Percentiles rank a stretch among this genome's conserved stretches.
Evolutionary conservation across 2,113 vertebrate species (phyloP).

Genomic region (Gnathonemus longibarbis): DNA sequence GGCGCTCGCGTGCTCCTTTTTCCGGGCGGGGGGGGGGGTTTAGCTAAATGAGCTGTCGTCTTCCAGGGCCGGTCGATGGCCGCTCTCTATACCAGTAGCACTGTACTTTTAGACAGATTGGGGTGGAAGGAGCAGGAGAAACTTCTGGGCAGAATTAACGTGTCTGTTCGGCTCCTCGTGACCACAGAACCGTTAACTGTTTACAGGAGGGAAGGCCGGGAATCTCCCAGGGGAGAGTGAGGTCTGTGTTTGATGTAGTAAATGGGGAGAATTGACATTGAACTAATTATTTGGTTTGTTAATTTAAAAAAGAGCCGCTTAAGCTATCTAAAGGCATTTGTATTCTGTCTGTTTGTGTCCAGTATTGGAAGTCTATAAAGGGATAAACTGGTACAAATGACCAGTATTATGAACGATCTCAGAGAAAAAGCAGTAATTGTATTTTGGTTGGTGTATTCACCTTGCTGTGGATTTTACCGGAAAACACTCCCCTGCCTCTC

Average conservation of each 20-base stretch:
- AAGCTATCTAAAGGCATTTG: not conserved
- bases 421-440: not conserved
- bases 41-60: not conserved
- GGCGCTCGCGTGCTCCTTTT: not conserved
- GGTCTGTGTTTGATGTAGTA: not conserved
- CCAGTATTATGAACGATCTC: not conserved
- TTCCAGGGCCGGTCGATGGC: not conserved
- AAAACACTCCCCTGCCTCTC: not conserved
- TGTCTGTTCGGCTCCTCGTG: not conserved
- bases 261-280: not conserved
- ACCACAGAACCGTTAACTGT: not conserved
- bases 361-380: not conserved
- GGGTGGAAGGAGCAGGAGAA: not conserved
- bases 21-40: not conserved
- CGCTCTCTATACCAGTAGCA: not conserved
- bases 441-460: not conserved
- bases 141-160: not conserved
- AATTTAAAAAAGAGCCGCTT: not conserved
- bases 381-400: not conserved
- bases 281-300: not conserved
- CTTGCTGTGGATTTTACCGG: not conserved
- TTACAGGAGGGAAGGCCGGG: not conserved
- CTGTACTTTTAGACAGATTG: not conserved
- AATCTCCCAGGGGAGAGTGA: not conserved
- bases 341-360: not conserved